A percentile compares a stretch with the other conserved stretches of the same genome.
phyloP scores from a whole-genome alignment of 2,888 invertebrate species.

The Hyppa rectilinea region DNA sequence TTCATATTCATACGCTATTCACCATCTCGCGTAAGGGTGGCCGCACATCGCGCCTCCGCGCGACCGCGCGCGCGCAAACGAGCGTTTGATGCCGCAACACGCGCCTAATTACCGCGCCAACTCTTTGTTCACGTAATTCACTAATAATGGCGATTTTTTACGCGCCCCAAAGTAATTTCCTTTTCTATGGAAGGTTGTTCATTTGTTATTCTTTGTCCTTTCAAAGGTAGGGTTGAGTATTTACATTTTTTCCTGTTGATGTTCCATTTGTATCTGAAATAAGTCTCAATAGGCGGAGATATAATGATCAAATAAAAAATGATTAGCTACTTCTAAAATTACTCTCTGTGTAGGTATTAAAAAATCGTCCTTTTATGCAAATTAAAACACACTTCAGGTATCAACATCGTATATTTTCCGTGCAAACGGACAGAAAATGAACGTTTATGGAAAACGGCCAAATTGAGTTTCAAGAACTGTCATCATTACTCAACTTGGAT shows the following conservation, averaged over 20 bases:
- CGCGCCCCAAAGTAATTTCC: slow-evolving; percentile 60
- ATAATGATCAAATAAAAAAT: slow-evolving; percentile 17
- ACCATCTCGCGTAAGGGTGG: slow-evolving; percentile 1
- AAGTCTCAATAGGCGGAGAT: slow-evolving; percentile 7
- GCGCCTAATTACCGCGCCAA: slow-evolving; percentile 56
- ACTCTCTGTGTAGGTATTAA: slow-evolving; percentile 3
- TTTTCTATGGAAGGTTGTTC: slow-evolving; percentile 50
- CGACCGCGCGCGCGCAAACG: slow-evolving; percentile 51
- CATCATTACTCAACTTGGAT: slow-evolving; percentile 62
- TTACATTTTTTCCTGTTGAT: slow-evolving; percentile 46
- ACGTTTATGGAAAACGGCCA: slow-evolving; percentile 62
- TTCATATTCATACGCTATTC: slow-evolving; percentile 58
- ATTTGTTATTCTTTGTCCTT: slow-evolving; percentile 60
- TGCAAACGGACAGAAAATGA: slow-evolving; percentile 50
- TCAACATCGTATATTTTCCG: slow-evolving; percentile 49
- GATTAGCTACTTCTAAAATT: slow-evolving; percentile 17
- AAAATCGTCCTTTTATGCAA: slow-evolving; percentile 32
- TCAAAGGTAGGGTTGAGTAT: slow-evolving; percentile 38
- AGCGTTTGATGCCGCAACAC: slow-evolving; percentile 62
- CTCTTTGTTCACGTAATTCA: slow-evolving; percentile 66
- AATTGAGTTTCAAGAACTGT: slow-evolving; percentile 61
- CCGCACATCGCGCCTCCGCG: slow-evolving; percentile 29
- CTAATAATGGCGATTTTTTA: slow-evolving; percentile 66
- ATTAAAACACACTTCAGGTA: slow-evolving; percentile 50
- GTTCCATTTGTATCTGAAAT: slow-evolving; percentile 32